Evolutionary conservation across 2,113 vertebrate genomes (phyloP).

Genomic region (Meles meles): DNA sequence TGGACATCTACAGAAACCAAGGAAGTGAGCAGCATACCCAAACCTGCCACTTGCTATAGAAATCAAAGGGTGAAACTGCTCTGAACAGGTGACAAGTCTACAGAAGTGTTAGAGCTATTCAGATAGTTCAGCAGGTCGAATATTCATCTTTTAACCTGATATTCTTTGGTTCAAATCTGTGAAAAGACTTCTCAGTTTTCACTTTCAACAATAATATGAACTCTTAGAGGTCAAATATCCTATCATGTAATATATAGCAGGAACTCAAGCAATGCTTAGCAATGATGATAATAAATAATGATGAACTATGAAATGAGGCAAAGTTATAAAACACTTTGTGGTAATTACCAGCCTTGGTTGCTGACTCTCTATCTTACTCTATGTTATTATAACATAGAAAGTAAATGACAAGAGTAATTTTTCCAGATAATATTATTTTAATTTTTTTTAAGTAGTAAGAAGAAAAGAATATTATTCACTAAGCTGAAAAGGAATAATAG

Average conservation of each 20-base stretch:
- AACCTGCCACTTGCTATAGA: background rate
- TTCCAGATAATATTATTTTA: background rate
- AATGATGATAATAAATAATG: background rate
- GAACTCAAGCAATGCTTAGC: conserved; percentile 16
- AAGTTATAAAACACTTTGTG: conserved; percentile 6
- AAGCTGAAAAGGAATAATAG: background rate
- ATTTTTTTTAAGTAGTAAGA: background rate
- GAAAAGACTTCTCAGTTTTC: background rate
- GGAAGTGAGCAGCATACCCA: background rate
- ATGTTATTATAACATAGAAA: background rate
- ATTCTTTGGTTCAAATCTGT: conserved; percentile 7
- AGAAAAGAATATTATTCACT: background rate
- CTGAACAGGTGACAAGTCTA: background rate
- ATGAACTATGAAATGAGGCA: background rate
- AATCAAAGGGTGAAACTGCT: background rate
- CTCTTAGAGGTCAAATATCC: background rate
- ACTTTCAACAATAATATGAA: background rate
- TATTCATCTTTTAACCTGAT: background rate
- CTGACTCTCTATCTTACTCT: background rate
- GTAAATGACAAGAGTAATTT: background rate
- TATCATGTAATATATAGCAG: background rate
- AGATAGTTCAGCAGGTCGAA: background rate
- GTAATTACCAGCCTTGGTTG: background rate
- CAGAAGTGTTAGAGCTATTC: background rate
- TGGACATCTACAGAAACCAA: background rate